Base-by-base conservation (phyloP, 2,888 invertebrate genomes). In the Terebella lapidaria region DNA sequence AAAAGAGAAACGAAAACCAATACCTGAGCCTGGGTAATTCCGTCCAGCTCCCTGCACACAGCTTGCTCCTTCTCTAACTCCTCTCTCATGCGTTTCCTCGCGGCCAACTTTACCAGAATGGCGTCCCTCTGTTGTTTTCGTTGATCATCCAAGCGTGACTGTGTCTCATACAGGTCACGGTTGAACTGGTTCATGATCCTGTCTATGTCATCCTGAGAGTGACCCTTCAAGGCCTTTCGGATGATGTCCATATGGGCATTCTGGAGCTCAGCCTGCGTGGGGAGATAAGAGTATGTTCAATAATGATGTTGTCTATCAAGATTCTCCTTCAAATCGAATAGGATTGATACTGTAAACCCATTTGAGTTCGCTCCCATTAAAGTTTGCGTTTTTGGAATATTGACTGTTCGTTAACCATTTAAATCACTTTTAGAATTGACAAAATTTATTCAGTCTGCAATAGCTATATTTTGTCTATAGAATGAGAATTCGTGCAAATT, bases 81-180 rank as follows among this genome's bases (percentile, higher is more conserved):
- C 57, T 76, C 76, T 51, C 67, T 66, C 69, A 78, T 71, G n/a
- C 76, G 67, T 64, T 74, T 75, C n/a, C 72, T 68, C 3, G 76
- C 76, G 1, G 74, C 75, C 45, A 77, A 64, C 61, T 75, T 75
- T 10, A 76, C 74, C 29, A 71, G 67, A 28, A 76, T 64, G 56
- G 70, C 70, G 66, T 77, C 77, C 25, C 67, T 60, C 61, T 72
- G 71, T 27, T 59, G 57, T 30, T 65, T 64, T 30, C 63, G 57
- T 47, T 67, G 62, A 10, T 71, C 69, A 2, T 70, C 67, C 47
- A 67, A 63, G 18, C 4, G 5, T 3, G 27, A 15, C 18, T 29
- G 24, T 57, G 72, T 54, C 35, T 64, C 64, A 26, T 67, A 64
- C 52, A 71, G 57, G 42, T 72, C 69, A 18, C 70, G 64, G 27